Conservation (phyloP, 2,797 vertebrate species). For the Characodon lateralis region DNA sequence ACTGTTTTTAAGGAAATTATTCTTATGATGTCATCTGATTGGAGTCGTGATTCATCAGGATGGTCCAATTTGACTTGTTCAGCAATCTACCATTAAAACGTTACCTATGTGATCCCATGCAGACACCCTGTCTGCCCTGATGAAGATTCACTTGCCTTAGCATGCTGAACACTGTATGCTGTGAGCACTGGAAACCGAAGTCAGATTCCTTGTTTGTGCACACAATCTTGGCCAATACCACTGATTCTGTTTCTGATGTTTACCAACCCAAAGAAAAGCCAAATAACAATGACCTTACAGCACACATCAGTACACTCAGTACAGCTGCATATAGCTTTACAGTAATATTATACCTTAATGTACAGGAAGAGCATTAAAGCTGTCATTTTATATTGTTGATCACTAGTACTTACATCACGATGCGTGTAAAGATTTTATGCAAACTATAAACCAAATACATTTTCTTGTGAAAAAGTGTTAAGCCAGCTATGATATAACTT, state of each 20-base stretch:
- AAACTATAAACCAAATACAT: not conserved
- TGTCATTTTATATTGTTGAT: not conserved
- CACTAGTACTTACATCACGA: not conserved
- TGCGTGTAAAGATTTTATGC: not conserved
- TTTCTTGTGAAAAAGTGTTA: not conserved
- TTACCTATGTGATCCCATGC: not conserved
- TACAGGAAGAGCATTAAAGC: not conserved
- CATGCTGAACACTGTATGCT: not conserved
- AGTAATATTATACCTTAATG: not conserved
- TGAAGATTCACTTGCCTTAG: not conserved
- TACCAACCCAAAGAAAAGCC: not conserved
- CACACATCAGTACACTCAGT: not conserved
- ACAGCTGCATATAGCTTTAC: not conserved
- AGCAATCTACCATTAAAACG: not conserved
- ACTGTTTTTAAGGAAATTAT: too few species aligned
- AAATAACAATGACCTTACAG: not conserved
- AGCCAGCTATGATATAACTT: not conserved
- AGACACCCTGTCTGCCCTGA: not conserved
- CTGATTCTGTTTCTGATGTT: not conserved
- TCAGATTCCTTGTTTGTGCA: too few species aligned
- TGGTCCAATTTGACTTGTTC: not conserved
- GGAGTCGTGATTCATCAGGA: not conserved
- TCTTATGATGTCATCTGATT: not conserved
- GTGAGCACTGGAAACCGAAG: too few species aligned
- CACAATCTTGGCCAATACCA: too few species aligned